Evolutionary conservation across 2,113 vertebrate genomes (phyloP).

Genomic region (Reinhardtius hippoglossoides): DNA sequence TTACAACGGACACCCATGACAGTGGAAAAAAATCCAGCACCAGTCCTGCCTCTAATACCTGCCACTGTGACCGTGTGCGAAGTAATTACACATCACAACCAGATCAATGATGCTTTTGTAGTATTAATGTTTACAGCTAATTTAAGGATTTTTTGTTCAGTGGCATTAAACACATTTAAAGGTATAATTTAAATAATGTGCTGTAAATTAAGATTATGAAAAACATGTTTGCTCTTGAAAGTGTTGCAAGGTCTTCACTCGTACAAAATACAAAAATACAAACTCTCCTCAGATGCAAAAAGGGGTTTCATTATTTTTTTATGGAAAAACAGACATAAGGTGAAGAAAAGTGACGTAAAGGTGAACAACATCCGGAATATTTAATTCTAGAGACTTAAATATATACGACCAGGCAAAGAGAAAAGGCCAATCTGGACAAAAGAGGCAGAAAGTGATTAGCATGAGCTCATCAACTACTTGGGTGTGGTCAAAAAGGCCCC

Average conservation of each 20-base stretch:
- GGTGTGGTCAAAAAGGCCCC: not conserved
- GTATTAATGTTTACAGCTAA: conserved; percentile 4
- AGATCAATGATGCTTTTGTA: conserved; percentile 8
- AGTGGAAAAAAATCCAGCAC: conserved; percentile 46
- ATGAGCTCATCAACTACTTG: not conserved
- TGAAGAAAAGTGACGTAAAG: not conserved
- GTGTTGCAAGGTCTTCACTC: too few relatives aligned
- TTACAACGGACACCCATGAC: conserved; percentile 50
- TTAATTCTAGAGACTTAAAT: not conserved
- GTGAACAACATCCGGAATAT: not conserved
- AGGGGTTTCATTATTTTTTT: too few relatives aligned
- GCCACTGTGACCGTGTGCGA: conserved; percentile 24
- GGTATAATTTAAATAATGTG: not conserved
- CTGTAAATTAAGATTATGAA: too few relatives aligned
- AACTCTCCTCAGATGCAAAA: too few relatives aligned
- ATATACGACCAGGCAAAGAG: not conserved
- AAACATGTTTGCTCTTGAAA: too few relatives aligned
- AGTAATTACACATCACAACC: conserved; percentile 27
- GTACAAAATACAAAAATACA: too few relatives aligned
- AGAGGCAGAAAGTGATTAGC: not conserved
- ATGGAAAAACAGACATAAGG: too few relatives aligned
- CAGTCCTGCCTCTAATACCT: conserved; percentile 31
- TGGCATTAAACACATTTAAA: not conserved
- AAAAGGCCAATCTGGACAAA: not conserved
- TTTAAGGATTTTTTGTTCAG: not conserved